These are phyloP conservation scores for Heliconius hewitsoni DNA, from an alignment of 1,140 invertebrate species.

Conservation along the genomic window DNA sequence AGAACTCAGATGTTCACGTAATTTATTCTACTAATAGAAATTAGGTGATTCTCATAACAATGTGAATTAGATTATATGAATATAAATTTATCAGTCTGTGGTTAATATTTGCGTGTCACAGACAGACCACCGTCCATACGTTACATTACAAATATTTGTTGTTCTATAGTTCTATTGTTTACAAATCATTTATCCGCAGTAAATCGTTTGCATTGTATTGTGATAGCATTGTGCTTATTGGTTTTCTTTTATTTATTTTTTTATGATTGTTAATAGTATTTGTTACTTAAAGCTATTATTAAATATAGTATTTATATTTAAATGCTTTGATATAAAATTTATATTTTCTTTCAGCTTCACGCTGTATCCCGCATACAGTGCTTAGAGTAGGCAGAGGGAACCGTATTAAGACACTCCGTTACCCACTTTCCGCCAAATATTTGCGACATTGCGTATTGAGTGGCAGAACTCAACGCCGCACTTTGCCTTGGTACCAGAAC, in stretches of 20 bases:
- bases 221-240: not conserved
- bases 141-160: conserved; percentile 10
- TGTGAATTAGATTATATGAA: not conserved
- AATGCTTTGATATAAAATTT: too few relatives aligned
- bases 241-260: not conserved
- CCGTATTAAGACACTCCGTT: too few relatives aligned
- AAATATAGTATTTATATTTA: too few relatives aligned
- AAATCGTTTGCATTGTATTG: not conserved
- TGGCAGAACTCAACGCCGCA: too few relatives aligned
- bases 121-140: conserved; percentile 4
- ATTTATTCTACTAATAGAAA: not conserved
- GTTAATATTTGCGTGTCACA: not conserved
- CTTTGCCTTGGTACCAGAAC: too few relatives aligned
- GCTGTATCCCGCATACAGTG: too few relatives aligned
- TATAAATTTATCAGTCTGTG: conserved; percentile 12
- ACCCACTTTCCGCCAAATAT: too few relatives aligned
- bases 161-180: conserved; percentile 1
- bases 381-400: too few relatives aligned
- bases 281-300: not conserved
- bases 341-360: too few relatives aligned
- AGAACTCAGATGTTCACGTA: not conserved
- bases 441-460: too few relatives aligned
- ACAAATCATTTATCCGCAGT: not conserved
- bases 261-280: not conserved
- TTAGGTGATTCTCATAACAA: too few relatives aligned